Conservation (phyloP, 2,888 invertebrate species). For the Tryphoninae sp. region DNA sequence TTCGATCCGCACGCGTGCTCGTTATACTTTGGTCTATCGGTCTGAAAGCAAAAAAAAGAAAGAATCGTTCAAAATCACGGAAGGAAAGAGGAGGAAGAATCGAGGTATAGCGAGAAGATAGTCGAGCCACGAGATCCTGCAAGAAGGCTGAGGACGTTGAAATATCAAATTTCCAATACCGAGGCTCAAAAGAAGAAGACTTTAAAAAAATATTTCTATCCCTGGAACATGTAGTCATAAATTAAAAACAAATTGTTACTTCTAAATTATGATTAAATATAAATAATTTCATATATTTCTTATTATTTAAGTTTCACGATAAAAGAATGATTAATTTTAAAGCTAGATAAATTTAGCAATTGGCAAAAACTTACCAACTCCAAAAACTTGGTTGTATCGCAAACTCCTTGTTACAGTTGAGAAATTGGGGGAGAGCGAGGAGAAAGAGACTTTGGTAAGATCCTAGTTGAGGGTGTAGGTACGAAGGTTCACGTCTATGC, state of each 20-base stretch:
- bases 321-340: not conserved
- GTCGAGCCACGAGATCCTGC: constrained; percentile 9
- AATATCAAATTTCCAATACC: constrained; percentile 48
- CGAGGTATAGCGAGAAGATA: not conserved
- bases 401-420: not conserved
- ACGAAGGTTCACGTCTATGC: constrained; percentile 6
- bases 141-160: constrained; percentile 19
- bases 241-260: not conserved
- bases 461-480: constrained; percentile 18
- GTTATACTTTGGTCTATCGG: not conserved
- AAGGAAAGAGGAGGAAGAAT: constrained; percentile 12
- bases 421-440: not conserved
- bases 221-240: not conserved
- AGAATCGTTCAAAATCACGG: constrained; percentile 14
- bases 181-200: not conserved
- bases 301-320: no score
- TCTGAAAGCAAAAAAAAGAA: not conserved
- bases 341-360: not conserved
- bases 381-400: not conserved
- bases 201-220: not conserved
- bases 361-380: not conserved
- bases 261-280: not conserved
- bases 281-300: no score
- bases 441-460: constrained; percentile 1
- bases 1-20: constrained; percentile 12